These are phyloP conservation scores for Plebejus melissa DNA, from an alignment of 2,888 invertebrate genomes.

Conservation along the genomic window DNA sequence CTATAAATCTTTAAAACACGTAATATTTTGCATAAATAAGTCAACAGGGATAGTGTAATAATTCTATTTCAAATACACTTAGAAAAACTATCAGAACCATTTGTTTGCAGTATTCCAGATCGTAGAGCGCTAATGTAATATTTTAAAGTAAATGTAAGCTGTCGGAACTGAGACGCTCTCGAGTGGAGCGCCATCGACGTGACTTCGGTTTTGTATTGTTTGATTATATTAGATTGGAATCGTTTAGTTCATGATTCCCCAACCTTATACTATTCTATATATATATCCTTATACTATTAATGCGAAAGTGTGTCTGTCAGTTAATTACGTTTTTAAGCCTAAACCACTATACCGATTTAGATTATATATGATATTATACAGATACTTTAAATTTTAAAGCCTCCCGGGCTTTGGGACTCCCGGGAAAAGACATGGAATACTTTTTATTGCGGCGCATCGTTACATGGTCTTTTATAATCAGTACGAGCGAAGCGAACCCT, in stretches of 20 bases:
- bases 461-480: too few species aligned
- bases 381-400: neutral
- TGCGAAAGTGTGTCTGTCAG: neutral
- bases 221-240: neutral
- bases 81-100: neutral
- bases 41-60: neutral
- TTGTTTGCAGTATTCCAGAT: neutral
- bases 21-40: too few species aligned
- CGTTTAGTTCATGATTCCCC: neutral
- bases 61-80: neutral
- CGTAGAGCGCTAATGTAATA: conserved; percentile 6
- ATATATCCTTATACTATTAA: neutral
- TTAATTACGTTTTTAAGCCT: neutral
- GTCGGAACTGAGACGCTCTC: conserved; percentile 40
- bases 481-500: too few species aligned
- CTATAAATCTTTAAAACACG: too few species aligned
- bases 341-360: neutral
- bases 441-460: too few species aligned
- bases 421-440: neutral
- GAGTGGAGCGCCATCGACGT: conserved; percentile 41
- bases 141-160: conserved; percentile 8
- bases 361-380: too few species aligned
- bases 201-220: neutral
- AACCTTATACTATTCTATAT: too few species aligned
- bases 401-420: too few species aligned